Conservation (phyloP, 2,113 vertebrate species). For the Dasyurus viverrinus region DNA sequence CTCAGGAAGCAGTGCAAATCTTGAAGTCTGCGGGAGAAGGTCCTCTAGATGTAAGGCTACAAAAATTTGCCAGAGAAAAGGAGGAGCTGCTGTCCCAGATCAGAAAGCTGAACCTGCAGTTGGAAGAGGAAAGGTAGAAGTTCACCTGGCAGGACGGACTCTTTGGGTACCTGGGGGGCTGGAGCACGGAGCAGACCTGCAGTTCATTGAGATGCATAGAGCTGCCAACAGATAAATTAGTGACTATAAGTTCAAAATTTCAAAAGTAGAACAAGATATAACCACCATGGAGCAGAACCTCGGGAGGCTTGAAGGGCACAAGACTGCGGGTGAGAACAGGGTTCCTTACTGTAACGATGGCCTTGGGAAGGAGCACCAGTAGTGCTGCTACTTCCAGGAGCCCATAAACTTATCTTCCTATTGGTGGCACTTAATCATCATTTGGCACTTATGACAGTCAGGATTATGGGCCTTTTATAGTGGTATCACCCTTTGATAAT, state of each 20-base stretch:
- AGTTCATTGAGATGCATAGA: conserved; percentile 65
- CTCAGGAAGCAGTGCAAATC: too few species aligned
- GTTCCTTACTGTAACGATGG: not conserved
- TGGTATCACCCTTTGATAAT: not conserved
- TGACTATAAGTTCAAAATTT: conserved; percentile 98
- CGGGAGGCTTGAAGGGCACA: too few species aligned
- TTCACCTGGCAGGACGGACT: too few species aligned
- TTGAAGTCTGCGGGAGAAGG: too few species aligned
- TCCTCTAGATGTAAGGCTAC: too few species aligned
- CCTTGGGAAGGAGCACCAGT: not conserved
- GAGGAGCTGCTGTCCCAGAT: too few species aligned
- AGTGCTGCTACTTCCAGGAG: not conserved
- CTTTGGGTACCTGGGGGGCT: too few species aligned
- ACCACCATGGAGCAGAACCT: conserved; percentile 96
- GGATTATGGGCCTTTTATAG: not conserved
- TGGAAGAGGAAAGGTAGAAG: too few species aligned
- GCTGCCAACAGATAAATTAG: conserved; percentile 98
- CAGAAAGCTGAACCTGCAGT: too few species aligned
- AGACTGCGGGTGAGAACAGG: not conserved
- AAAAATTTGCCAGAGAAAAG: too few species aligned
- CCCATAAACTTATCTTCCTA: not conserved
- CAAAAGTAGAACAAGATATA: conserved; percentile 95
- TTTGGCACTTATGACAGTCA: not conserved
- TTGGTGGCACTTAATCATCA: not conserved
- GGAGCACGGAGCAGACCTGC: too few species aligned